These are phyloP conservation scores for Pandemis cinnamomeana DNA, from an alignment of 2,888 invertebrate species.

Conservation along the genomic window DNA sequence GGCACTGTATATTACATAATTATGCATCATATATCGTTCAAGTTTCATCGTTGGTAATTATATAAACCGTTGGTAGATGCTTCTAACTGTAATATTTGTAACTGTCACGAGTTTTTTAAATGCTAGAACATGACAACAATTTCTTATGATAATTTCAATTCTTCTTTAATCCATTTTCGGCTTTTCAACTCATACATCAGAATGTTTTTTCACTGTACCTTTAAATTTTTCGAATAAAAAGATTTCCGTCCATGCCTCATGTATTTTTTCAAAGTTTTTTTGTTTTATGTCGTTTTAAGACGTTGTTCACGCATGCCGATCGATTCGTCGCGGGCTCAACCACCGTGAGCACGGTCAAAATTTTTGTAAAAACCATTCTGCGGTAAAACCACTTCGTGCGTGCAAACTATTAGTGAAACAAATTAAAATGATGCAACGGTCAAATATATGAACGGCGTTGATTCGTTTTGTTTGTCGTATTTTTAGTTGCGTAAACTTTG, in stretches of 20 bases:
- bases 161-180: too few species aligned
- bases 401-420: slow-evolving; percentile 52
- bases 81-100: too few species aligned
- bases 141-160: too few species aligned
- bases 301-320: slow-evolving; percentile 58
- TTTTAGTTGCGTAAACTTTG: slow-evolving; percentile 34
- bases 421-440: slow-evolving; percentile 56
- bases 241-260: neutral
- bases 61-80: too few species aligned
- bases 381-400: slow-evolving; percentile 56
- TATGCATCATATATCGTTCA: too few species aligned
- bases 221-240: too few species aligned
- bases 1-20: too few species aligned
- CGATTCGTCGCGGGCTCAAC: slow-evolving; percentile 59
- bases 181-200: too few species aligned
- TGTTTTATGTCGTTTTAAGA: slow-evolving; percentile 17
- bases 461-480: slow-evolving; percentile 32
- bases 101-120: too few species aligned
- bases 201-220: too few species aligned
- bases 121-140: too few species aligned
- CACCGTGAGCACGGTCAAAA: slow-evolving; percentile 53
- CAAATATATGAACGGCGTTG: slow-evolving; percentile 27
- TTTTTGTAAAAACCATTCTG: slow-evolving; percentile 31
- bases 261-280: neutral
- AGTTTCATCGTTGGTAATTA: too few species aligned